Conservation (phyloP, 2,113 vertebrate genomes). For the Daphoenositta chrysoptera region DNA sequence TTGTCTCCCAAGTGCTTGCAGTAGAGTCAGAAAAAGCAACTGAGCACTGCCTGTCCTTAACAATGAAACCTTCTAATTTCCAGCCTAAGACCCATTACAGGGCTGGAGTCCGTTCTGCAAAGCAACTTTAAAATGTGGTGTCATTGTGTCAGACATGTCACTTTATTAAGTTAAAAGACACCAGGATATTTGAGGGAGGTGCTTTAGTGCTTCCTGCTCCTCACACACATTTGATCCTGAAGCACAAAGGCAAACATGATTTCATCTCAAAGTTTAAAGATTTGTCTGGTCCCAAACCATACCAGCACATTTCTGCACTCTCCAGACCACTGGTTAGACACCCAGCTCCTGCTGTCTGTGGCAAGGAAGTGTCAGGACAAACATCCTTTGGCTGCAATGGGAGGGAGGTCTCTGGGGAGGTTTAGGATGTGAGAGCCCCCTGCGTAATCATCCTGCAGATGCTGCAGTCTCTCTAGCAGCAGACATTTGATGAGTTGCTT, state of each 20-base stretch:
- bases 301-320: background rate
- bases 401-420: background rate
- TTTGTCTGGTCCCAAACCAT: background rate
- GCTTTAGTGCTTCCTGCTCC: background rate
- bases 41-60: background rate
- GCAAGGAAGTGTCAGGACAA: background rate
- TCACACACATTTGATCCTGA: background rate
- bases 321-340: background rate
- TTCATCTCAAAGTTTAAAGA: background rate
- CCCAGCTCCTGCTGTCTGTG: background rate
- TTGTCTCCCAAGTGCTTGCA: slow-evolving; percentile 13
- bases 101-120: background rate
- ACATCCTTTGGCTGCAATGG: rapidly evolving
- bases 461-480: background rate
- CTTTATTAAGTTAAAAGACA: background rate
- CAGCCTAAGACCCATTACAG: background rate
- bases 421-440: background rate
- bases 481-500: background rate
- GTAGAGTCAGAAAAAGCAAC: background rate
- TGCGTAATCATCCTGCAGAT: background rate
- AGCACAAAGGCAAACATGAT: background rate
- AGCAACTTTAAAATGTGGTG: background rate
- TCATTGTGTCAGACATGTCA: background rate
- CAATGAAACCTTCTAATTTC: background rate
- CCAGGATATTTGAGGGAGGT: background rate